phyloP scores from a whole-genome alignment of 2,888 invertebrate genomes.

The Platycheirus albimanus region DNA sequence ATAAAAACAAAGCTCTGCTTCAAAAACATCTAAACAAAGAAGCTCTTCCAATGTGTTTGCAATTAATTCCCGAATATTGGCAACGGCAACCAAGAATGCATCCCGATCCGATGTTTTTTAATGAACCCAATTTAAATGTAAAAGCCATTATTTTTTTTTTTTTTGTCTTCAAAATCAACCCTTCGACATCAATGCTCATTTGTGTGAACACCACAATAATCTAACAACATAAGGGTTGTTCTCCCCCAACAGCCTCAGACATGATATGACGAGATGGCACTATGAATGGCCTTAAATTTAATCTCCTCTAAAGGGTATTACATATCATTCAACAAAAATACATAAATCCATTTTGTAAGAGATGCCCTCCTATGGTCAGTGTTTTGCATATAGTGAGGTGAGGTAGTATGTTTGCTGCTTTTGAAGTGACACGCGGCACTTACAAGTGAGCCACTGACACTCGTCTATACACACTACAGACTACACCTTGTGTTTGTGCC shows the following conservation, averaged over 20 bases:
- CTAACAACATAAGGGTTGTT: not conserved
- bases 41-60: too few relatives aligned
- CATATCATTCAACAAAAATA: conserved; percentile 57
- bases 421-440: conserved; percentile 74
- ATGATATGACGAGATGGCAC: too few relatives aligned
- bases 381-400: too few relatives aligned
- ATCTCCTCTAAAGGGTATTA: conserved; percentile 32
- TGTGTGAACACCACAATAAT: conserved; percentile 4
- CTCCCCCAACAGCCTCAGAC: not conserved
- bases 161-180: conserved; percentile 13
- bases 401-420: conserved; percentile 22
- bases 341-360: conserved; percentile 39
- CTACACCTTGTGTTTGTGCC: too few relatives aligned
- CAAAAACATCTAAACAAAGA: too few relatives aligned
- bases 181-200: conserved; percentile 26
- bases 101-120: too few relatives aligned
- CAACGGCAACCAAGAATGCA: not conserved
- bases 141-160: not conserved
- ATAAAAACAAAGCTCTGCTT: too few relatives aligned
- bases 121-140: conserved; percentile 35
- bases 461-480: conserved; percentile 34
- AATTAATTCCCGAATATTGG: too few relatives aligned
- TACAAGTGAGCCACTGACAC: conserved; percentile 69
- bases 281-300: conserved; percentile 19
- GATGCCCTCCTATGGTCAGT: conserved; percentile 43